Evolutionary conservation across 2,113 vertebrate species (phyloP).

Genomic region (Apistogramma diplotaenia): DNA sequence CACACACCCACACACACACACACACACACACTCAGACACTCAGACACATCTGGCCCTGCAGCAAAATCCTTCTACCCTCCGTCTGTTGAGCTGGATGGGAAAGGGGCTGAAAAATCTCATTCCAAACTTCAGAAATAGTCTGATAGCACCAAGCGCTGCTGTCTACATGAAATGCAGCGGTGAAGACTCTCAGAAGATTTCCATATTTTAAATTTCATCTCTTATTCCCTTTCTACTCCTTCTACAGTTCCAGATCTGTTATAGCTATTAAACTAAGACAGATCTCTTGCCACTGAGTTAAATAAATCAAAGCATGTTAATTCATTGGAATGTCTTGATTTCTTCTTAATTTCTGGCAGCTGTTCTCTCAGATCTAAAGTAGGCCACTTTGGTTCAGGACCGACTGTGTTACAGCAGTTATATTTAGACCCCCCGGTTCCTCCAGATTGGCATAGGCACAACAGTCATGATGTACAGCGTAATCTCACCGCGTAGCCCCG

Average conservation of each 20-base stretch:
- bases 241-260: background rate
- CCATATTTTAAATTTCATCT: conserved; percentile 39
- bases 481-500: conserved; percentile 1
- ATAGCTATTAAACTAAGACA: conserved; percentile 15
- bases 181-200: conserved; percentile 26
- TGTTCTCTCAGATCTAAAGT: conserved; percentile 47
- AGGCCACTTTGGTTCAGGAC: conserved; percentile 60
- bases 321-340: conserved; percentile 34
- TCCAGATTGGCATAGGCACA: conserved; percentile 30
- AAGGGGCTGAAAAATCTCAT: conserved; percentile 22
- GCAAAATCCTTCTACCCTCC: background rate
- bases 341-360: conserved; percentile 46
- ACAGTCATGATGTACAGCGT: background rate
- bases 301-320: conserved; percentile 18
- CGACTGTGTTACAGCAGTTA: conserved; percentile 38
- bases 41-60: background rate
- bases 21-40: background rate
- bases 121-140: conserved; percentile 3
- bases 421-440: conserved; percentile 52
- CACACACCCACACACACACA: background rate
- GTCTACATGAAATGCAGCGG: conserved; percentile 6
- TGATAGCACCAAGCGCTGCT: background rate
- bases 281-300: conserved; percentile 17
- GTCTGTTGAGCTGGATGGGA: background rate
- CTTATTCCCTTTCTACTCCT: conserved; percentile 29